Base-by-base conservation (phyloP, 30 jellyfish, hydroid and myxozoan genomes). In the Chironex yamaguchii region DNA sequence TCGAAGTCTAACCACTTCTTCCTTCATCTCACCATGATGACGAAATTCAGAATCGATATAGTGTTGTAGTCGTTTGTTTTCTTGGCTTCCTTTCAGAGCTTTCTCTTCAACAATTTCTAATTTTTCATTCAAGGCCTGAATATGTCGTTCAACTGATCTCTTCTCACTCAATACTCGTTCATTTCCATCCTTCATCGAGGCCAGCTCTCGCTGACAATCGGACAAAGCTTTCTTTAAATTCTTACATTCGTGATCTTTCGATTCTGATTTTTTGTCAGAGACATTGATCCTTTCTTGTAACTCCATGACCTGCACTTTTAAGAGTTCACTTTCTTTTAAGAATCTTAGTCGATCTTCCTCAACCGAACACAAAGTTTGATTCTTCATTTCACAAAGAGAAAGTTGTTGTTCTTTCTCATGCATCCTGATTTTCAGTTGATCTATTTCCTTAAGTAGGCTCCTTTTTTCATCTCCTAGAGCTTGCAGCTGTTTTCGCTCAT, bases 391-490 rank as follows among this genome's bases (percentile, higher is more conserved):
- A 51, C 64, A 27, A 36, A 29, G 11, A 23, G 3, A 49, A 4
- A 75, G 2, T 21, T 85, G 89, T 62, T 58, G 36, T 30, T 62
- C 82, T 48, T 31, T 1, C 64, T 85, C 85, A 29, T 74, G 67
- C 51, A 34, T n/a, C n/a, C 28, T 63, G 11, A 27, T 71, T 52
- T 62, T 85, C 58, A 71, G 75, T 1, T 34, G 24, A 13, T 23
- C 79, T 34, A 70, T 29, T 35, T 85, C 95, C 35, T 36, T 48
- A 36, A 65, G 4, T 24, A 34, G 23, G 0, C 9, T 49, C 20
- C 62, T 79, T 26, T 62, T 72, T 24, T 73, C 95, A 35, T 76
- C 95, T 29, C 29, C 58, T 6, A 9, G 17, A 42, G 9, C 17
- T 17, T 42, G 48, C 21, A 71, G 36, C 67, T 35, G 27, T 4